phyloP scores from a whole-genome alignment of 2,888 invertebrate species.

The Acanthosoma haemorrhoidale region DNA sequence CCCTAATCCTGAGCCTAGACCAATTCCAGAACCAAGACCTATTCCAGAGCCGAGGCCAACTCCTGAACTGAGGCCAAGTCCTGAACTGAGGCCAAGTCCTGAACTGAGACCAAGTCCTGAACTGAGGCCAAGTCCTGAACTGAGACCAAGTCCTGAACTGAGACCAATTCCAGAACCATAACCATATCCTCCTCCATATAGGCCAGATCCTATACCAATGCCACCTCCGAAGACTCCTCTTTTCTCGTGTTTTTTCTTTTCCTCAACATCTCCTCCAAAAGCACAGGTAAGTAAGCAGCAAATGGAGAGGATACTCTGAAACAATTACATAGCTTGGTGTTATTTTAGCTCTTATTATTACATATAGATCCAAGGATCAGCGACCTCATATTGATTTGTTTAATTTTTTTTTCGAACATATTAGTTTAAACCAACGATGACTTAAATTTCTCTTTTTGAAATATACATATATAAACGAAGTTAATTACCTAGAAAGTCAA shows the following conservation, averaged over 20 bases:
- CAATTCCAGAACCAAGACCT: not conserved
- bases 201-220: not conserved
- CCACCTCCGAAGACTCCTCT: slow-evolving; percentile 2
- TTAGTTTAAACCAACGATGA: no score
- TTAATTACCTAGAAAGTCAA: no score
- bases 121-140: not conserved
- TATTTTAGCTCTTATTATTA: not conserved
- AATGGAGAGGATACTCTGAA: not conserved
- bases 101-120: not conserved
- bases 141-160: not conserved
- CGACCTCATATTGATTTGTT: no score
- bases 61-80: not conserved
- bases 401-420: no score
- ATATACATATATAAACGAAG: no score
- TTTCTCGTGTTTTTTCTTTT: slow-evolving; percentile 3
- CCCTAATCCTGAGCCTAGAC: not conserved
- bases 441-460: no score
- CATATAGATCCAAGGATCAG: no score
- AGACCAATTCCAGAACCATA: not conserved
- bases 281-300: not conserved
- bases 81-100: not conserved
- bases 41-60: not conserved
- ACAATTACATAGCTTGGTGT: not conserved
- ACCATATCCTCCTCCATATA: not conserved
- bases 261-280: not conserved